Conservation (phyloP, 2,113 vertebrate genomes). For the Holacanthus passer region DNA sequence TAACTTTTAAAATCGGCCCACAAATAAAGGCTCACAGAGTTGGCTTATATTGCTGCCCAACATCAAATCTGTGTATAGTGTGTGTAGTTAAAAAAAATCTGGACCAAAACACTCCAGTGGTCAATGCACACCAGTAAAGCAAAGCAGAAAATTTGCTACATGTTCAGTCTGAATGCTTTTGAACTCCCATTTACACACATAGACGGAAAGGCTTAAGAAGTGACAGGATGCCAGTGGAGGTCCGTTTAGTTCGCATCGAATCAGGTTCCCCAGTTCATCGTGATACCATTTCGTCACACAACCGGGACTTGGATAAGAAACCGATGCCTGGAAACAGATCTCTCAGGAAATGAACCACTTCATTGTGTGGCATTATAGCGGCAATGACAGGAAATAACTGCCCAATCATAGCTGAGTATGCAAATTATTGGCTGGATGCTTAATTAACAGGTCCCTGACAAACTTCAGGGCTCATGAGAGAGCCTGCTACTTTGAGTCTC, state of each 20-base stretch:
- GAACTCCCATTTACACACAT: neutral
- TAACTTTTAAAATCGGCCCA: neutral
- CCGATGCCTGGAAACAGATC: neutral
- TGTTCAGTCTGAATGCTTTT: neutral
- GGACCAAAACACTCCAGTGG: neutral
- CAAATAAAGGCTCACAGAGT: neutral
- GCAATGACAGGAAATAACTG: neutral
- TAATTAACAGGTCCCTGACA: neutral
- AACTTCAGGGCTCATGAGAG: neutral
- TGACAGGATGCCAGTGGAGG: neutral
- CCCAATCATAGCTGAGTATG: slow-evolving; percentile 1
- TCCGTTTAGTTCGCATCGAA: neutral
- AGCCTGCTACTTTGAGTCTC: neutral
- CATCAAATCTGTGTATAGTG: neutral
- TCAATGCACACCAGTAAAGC: neutral
- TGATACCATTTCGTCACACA: neutral
- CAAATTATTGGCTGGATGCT: neutral
- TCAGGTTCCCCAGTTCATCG: neutral
- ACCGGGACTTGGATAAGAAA: neutral
- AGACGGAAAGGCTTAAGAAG: neutral
- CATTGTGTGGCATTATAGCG: neutral
- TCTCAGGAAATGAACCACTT: slow-evolving; percentile 9
- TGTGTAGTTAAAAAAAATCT: neutral
- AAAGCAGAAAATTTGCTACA: neutral
- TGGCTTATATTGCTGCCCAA: neutral